These are phyloP conservation scores for Taeniopygia guttata DNA, from an alignment of 2,797 vertebrate genomes.

Conservation along the genomic window DNA sequence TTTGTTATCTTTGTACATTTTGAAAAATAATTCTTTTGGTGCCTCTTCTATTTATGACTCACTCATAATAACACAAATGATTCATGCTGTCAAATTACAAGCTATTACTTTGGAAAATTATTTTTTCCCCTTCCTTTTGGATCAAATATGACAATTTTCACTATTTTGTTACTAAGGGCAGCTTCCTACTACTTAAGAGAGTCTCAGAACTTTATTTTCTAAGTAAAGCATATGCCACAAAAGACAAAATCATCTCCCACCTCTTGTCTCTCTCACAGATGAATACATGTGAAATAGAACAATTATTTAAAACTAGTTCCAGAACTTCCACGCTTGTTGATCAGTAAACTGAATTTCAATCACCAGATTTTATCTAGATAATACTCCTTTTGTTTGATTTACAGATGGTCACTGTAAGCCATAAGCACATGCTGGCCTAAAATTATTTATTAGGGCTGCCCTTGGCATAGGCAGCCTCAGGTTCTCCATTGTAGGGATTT, in stretches of 20 bases:
- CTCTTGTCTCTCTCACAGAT: neutral
- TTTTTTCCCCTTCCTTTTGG: neutral
- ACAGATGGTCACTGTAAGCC: neutral
- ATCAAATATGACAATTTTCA: conserved; percentile 23
- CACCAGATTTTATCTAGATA: neutral
- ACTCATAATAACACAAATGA: conserved; percentile 46
- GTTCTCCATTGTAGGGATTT: neutral
- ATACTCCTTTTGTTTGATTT: neutral
- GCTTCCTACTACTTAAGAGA: neutral
- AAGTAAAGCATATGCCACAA: too few relatives aligned
- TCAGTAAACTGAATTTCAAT: neutral
- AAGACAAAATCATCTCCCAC: too few relatives aligned
- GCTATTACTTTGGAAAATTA: conserved; percentile 10
- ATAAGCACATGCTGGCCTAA: neutral
- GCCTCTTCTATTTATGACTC: conserved; percentile 48
- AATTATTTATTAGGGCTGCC: neutral
- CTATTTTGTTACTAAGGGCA: neutral
- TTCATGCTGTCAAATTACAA: conserved; percentile 53
- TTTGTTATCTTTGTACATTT: neutral
- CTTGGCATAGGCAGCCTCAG: neutral
- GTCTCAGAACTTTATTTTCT: neutral
- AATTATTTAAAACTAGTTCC: neutral
- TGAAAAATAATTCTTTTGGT: conserved; percentile 28
- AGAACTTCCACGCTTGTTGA: neutral
- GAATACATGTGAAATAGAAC: neutral